Base-by-base conservation (phyloP, 1,140 invertebrate species). In the Zaprionus camerounensis region DNA sequence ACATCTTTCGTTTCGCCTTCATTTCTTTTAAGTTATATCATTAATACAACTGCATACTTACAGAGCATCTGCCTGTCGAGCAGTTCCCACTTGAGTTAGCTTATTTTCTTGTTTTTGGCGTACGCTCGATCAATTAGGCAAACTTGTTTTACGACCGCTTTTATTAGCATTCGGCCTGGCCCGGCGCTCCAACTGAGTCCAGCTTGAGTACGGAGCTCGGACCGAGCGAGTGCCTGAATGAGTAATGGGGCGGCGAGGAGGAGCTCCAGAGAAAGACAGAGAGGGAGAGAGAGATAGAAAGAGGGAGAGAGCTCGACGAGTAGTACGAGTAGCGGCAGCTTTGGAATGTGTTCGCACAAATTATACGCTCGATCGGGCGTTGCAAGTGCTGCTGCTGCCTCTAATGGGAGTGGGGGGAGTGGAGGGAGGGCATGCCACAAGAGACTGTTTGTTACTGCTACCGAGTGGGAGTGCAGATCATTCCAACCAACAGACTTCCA, bases 91-190 rank as follows among this genome's bases (percentile, higher is more conserved):
- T 31, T 22, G 9, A 11, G 24, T 15, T 13, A 13, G 17, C 51
- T 57, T 51, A 56, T 76, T 65, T 70, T 71, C 68, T 74, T 77
- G 67, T 71, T 81, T 80, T 81, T 90, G 91, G 91, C 91, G 91
- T 92, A 92, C 91, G 91, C 87, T 86, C 91, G 91, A 92, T 92
- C 91, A 92, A 92, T 92, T 92, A 92, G 91, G 91, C 80, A 91
- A 91, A 92, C 91, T 92, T 92, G 91, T 92, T 92, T 92, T 92
- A 92, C 91, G 87, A 92, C 83, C 87, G 80, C 82, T 92, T 92
- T 92, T 91, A 92, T 92, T 91, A 90, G 75, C 78, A 63, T 90
- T 71, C 63, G 63, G 41, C 41, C 63, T 80, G 74, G 67, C 76
- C 71, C 59, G 84, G 84, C 84, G 84, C 84, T 87, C 84, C 84